Conservation (phyloP, 2,888 invertebrate species). For the Cantharis rustica region DNA sequence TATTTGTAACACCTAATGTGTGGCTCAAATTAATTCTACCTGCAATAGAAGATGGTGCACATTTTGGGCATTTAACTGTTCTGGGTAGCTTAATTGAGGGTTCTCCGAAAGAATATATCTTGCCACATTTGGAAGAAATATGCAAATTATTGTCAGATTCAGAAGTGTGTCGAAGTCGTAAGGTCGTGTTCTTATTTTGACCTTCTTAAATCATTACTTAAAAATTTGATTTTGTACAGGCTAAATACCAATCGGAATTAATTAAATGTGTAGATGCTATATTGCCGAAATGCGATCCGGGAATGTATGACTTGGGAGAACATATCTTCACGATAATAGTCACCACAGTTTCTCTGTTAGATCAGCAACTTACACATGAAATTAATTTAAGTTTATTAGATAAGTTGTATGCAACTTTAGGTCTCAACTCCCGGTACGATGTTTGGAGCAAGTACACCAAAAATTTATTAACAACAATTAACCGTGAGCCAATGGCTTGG, state of each 20-base stretch:
- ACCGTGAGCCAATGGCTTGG: slow-evolving; percentile 67
- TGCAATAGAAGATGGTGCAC: slow-evolving; percentile 61
- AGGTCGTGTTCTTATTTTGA: slow-evolving; percentile 51
- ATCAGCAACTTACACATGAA: slow-evolving; percentile 40
- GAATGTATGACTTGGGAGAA: slow-evolving; percentile 38
- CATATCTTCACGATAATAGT: slow-evolving; percentile 50
- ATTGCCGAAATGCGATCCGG: slow-evolving; percentile 55
- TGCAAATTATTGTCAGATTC: slow-evolving; percentile 63
- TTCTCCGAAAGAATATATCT: slow-evolving; percentile 57
- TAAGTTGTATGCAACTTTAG: slow-evolving; percentile 56
- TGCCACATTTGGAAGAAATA: slow-evolving; percentile 61
- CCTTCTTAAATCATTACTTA: not conserved
- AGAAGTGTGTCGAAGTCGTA: slow-evolving; percentile 65
- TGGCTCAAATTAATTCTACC: slow-evolving; percentile 73
- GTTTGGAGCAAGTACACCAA: slow-evolving; percentile 62
- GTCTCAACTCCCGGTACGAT: slow-evolving; percentile 54
- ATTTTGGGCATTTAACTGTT: slow-evolving; percentile 62
- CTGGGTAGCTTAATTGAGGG: slow-evolving; percentile 67
- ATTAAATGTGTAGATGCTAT: slow-evolving; percentile 62
- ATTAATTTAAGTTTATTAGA: slow-evolving; percentile 54
- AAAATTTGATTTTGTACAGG: slow-evolving; percentile 45
- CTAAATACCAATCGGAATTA: slow-evolving; percentile 63
- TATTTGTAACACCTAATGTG: slow-evolving; percentile 71
- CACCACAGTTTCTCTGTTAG: slow-evolving; percentile 47
- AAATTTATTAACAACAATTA: slow-evolving; percentile 60